Base-by-base conservation (phyloP, 2,888 invertebrate species). In the Trissolcus brochymenae region DNA sequence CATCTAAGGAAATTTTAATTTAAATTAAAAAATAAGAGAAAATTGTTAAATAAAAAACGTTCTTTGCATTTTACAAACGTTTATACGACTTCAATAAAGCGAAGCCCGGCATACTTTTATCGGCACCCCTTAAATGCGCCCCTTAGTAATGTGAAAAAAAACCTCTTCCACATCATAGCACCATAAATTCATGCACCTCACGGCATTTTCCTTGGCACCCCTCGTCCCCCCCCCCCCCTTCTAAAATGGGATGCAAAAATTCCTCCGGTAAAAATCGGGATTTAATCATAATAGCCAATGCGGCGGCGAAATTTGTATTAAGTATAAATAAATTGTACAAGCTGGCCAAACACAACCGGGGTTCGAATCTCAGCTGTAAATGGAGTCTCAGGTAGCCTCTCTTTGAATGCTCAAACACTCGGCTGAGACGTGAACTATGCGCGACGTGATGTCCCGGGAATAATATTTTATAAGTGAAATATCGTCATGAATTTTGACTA, bases 381-480 rank as follows among this genome's bases (percentile, higher is more conserved):
- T 56, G 51, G 73, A 66, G 59, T 66, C 73, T 55, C 66, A 73
- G 73, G 73, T 73, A 73, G 73, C 60, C 55, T 43, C 66, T 55
- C 51, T 60, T 73, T 66, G 66, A 66, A 61, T 74, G 55, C 73
- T 62, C 29, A 51, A 73, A 55, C 67, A 51, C 55, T 57, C 11
- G 4, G 14, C 56, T 56, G 55, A 21, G 66, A 65, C 66, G 73
- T 73, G 66, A 72, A 73, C 73, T 61, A 51, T 66, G 66, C 72
- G 72, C 64, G 54, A 59, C 72, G 72, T 65, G 72, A 65, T 65
- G 65, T 72, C 65, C 51, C 60, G 60, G 54, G 65, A 72, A 72
- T 72, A 65, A 72, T 50, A 72, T 72, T 72, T 72, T 72, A 65
- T 65, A 65, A 72, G 65, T 71, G 59, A 64, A 71, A 64, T 71